These are phyloP conservation scores for Halcyon malimbica DNA, from an alignment of 2,113 vertebrate species.

Conservation along the genomic window DNA sequence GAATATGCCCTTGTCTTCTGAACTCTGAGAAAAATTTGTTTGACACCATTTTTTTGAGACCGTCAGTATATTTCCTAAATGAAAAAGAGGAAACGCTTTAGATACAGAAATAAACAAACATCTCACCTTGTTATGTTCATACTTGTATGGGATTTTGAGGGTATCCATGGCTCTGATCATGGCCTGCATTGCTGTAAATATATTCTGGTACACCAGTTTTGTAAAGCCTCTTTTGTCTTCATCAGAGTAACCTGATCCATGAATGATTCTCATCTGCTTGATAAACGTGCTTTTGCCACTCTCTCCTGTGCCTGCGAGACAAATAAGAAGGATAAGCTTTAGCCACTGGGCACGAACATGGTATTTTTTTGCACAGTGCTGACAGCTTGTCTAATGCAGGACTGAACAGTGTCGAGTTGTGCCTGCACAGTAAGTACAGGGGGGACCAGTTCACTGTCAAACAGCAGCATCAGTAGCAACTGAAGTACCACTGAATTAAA, in stretches of 20 bases:
- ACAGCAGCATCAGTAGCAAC: not conserved
- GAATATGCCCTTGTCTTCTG: not conserved
- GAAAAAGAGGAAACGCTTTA: not conserved
- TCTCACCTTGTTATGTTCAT: constrained; percentile 90
- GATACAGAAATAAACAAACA: not conserved
- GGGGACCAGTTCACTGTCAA: not conserved
- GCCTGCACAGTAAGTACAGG: not conserved
- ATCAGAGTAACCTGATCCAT: constrained; percentile 94
- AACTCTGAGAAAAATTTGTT: not conserved
- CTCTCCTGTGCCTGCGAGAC: constrained; percentile 84
- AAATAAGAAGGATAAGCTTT: constrained; percentile 40
- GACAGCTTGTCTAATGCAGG: not conserved
- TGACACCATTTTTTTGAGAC: not conserved
- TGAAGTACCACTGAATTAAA: not conserved
- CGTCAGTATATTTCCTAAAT: not conserved
- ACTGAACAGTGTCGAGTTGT: not conserved
- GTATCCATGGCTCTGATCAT: constrained; percentile 95
- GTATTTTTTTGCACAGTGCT: not conserved
- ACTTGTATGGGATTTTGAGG: constrained; percentile 92
- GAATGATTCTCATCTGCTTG: constrained; percentile 97
- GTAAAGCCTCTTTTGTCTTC: constrained; percentile 94
- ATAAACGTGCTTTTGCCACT: constrained; percentile 89
- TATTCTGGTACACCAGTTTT: constrained; percentile 95
- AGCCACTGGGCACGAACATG: not conserved
- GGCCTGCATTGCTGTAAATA: constrained; percentile 95